These are phyloP conservation scores for Spinus olivaceus DNA, from an alignment of 2,797 vertebrate genomes.

Conservation along the genomic window DNA sequence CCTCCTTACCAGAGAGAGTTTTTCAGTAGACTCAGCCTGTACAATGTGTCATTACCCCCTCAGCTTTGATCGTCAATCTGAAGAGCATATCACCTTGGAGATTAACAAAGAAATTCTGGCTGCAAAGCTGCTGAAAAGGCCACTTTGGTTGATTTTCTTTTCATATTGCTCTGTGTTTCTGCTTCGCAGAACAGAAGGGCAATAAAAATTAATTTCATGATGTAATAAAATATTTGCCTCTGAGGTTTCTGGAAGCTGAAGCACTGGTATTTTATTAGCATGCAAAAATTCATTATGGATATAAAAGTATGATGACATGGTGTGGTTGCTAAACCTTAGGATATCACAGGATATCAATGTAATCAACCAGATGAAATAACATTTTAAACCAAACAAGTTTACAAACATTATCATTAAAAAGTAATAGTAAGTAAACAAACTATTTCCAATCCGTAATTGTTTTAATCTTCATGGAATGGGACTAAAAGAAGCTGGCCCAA, in stretches of 20 bases:
- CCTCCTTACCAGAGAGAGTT: not conserved
- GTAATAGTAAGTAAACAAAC: not conserved
- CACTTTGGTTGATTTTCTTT: slow-evolving; percentile 8
- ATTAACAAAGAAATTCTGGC: slow-evolving; percentile 22
- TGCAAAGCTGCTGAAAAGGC: slow-evolving; percentile 43
- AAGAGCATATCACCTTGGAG: slow-evolving; percentile 38
- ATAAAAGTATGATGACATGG: slow-evolving; percentile 29
- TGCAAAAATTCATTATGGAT: slow-evolving; percentile 36
- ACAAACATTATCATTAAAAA: not conserved
- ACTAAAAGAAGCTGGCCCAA: not conserved
- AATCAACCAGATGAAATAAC: slow-evolving; percentile 14
- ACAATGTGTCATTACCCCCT: not conserved
- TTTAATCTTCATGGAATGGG: not conserved
- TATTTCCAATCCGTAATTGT: not conserved
- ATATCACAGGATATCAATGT: not conserved
- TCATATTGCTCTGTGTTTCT: slow-evolving; percentile 39
- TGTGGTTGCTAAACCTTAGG: slow-evolving; percentile 31
- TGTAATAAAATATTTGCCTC: slow-evolving; percentile 44
- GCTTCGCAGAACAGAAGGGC: slow-evolving; percentile 45
- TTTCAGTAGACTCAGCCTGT: not conserved
- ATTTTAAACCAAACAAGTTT: slow-evolving; percentile 8
- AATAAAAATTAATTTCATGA: slow-evolving; percentile 61
- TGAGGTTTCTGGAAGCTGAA: slow-evolving; percentile 26
- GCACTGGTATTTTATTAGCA: slow-evolving; percentile 34
- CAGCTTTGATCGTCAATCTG: slow-evolving; percentile 2